Conservation (phyloP, 2,888 invertebrate species). For the Odontocerum albicorne region DNA sequence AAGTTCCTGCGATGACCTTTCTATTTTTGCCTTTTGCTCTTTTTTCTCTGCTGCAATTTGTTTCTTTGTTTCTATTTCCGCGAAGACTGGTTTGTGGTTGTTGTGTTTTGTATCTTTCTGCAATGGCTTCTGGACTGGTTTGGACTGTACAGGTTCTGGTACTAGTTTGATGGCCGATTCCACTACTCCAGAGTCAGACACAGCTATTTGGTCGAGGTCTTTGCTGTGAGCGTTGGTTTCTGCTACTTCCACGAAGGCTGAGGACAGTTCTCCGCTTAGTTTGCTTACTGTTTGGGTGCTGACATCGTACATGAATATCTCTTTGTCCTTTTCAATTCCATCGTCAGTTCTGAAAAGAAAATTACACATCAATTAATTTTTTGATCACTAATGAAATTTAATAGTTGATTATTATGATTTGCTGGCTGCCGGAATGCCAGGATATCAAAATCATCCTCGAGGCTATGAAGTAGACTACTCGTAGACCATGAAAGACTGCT, state of each 20-base stretch:
- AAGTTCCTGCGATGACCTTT: background rate
- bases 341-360: conserved; percentile 50
- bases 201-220: conserved; percentile 61
- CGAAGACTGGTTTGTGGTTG: conserved; percentile 31
- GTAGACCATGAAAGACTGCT: no score
- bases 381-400: no score
- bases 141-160: conserved; percentile 13
- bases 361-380: no score
- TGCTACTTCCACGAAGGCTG: conserved; percentile 84
- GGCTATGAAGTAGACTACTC: no score
- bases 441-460: no score
- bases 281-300: conserved; percentile 72
- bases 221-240: conserved; percentile 77
- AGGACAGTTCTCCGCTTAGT: conserved; percentile 78
- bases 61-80: conserved; percentile 32
- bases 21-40: conserved; percentile 16
- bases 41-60: conserved; percentile 21
- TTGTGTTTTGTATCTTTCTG: conserved; percentile 27
- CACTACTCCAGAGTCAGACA: conserved; percentile 51
- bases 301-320: conserved; percentile 88
- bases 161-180: conserved; percentile 35
- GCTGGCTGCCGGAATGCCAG: no score
- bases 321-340: conserved; percentile 59
- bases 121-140: conserved; percentile 42
- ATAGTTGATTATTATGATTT: no score